phyloP scores from a whole-genome alignment of 92 coral and sea anemone species.

The Ricordea florida region DNA sequence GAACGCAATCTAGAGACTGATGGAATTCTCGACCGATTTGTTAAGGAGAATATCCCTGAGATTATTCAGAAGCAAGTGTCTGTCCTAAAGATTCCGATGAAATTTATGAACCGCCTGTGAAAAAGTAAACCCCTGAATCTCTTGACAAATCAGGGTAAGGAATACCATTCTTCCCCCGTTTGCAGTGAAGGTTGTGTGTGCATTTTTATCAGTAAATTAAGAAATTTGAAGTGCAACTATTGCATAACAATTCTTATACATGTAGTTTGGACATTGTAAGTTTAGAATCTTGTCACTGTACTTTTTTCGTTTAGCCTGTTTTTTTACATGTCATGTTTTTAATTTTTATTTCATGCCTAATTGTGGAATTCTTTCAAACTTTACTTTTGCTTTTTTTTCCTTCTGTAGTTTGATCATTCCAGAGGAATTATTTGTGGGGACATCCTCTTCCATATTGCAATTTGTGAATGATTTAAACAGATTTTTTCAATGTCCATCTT shows the following conservation, averaged over 20 bases:
- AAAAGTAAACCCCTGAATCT: not conserved
- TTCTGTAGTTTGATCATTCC: not conserved
- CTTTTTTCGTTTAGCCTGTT: too few species aligned
- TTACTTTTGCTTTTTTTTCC: not conserved
- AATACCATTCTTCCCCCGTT: not conserved
- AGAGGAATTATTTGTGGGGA: constrained; percentile 35
- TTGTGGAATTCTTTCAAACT: not conserved
- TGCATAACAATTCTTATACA: too few species aligned
- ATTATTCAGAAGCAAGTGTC: not conserved
- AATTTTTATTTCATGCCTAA: too few species aligned
- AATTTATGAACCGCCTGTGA: not conserved
- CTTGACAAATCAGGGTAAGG: constrained; percentile 6
- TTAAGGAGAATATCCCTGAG: not conserved
- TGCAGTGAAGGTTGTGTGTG: too few species aligned
- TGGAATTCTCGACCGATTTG: not conserved
- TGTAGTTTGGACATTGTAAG: too few species aligned
- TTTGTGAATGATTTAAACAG: constrained; percentile 37
- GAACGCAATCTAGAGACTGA: not conserved
- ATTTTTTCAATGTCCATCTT: constrained; percentile 1
- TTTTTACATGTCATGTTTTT: too few species aligned
- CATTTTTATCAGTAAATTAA: not conserved
- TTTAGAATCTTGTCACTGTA: too few species aligned
- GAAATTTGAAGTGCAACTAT: not conserved
- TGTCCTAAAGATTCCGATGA: constrained; percentile 10
- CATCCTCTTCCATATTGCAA: constrained; percentile 33